Percentiles rank a stretch among this genome's conserved stretches.
Evolutionary conservation across 2,888 invertebrate genomes (phyloP).

Genomic region (Hirtodrosophila cameraria): DNA sequence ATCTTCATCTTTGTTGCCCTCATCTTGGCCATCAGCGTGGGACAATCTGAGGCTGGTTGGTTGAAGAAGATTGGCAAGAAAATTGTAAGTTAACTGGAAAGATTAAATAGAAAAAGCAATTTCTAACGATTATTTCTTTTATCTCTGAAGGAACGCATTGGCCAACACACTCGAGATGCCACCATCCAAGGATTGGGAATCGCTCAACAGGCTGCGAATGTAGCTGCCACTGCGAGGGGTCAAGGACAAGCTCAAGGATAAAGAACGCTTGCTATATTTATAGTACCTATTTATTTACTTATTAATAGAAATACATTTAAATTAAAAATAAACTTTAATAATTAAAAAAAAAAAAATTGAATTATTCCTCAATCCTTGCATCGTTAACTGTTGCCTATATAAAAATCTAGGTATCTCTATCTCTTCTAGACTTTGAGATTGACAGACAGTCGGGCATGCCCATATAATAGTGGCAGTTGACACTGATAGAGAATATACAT

Average conservation of each 20-base stretch:
- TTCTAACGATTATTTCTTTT: neutral
- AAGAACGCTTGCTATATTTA: neutral
- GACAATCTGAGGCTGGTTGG: slow-evolving; percentile 77
- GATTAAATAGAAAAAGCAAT: accelerated
- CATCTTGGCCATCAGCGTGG: slow-evolving; percentile 66
- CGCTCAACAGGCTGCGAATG: slow-evolving; percentile 78
- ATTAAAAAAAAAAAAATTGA: neutral
- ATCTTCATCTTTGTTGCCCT: slow-evolving; percentile 68
- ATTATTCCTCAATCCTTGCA: neutral
- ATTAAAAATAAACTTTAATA: slow-evolving; percentile 15
- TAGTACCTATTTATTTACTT: slow-evolving; percentile 15
- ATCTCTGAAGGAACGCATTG: slow-evolving; percentile 68
- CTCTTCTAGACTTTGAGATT: too few relatives aligned
- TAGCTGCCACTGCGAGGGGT: slow-evolving; percentile 71
- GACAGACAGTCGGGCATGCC: too few relatives aligned
- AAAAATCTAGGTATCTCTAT: too few relatives aligned
- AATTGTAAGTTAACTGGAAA: slow-evolving; percentile 61
- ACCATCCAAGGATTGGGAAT: slow-evolving; percentile 69
- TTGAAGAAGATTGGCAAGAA: slow-evolving; percentile 74
- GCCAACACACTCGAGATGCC: slow-evolving; percentile 78
- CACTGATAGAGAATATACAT: too few relatives aligned
- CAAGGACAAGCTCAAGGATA: slow-evolving; percentile 22
- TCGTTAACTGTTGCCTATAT: too few relatives aligned
- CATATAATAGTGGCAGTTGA: too few relatives aligned
- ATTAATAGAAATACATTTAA: neutral